Conservation (phyloP, 2,113 vertebrate genomes). For the Brevimyrus niger region DNA sequence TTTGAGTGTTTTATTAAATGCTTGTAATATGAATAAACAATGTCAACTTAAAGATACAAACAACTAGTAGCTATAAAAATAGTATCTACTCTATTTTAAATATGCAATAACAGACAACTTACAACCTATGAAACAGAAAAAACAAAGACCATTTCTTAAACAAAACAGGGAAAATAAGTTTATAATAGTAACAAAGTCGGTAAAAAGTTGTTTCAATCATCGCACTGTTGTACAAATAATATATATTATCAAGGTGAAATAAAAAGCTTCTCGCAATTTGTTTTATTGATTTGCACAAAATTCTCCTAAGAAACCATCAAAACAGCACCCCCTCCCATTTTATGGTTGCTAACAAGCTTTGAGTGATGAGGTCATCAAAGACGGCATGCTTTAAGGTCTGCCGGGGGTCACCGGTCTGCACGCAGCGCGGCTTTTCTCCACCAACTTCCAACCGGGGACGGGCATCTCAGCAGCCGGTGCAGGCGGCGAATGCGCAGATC, state of each 20-base stretch:
- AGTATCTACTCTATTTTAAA: conserved; percentile 38
- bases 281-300: not conserved
- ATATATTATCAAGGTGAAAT: not conserved
- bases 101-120: conserved; percentile 48
- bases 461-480: conserved; percentile 65
- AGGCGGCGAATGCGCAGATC: conserved; percentile 75
- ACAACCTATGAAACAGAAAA: conserved; percentile 3
- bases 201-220: conserved; percentile 14
- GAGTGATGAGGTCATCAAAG: not conserved
- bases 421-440: not conserved
- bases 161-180: conserved; percentile 16
- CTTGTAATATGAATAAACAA: conserved; percentile 16
- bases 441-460: not conserved
- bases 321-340: not conserved
- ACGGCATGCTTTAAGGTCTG: not conserved
- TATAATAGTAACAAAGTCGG: conserved; percentile 50
- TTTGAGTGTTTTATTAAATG: conserved; percentile 46
- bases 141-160: not conserved
- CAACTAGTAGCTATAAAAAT: conserved; percentile 30
- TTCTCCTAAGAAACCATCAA: not conserved
- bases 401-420: not conserved
- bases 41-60: conserved; percentile 23
- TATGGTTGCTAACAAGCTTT: not conserved
- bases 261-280: not conserved
- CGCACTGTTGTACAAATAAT: not conserved